Evolutionary conservation across 2,888 invertebrate genomes (phyloP).

Genomic region (Bombyx huttoni): DNA sequence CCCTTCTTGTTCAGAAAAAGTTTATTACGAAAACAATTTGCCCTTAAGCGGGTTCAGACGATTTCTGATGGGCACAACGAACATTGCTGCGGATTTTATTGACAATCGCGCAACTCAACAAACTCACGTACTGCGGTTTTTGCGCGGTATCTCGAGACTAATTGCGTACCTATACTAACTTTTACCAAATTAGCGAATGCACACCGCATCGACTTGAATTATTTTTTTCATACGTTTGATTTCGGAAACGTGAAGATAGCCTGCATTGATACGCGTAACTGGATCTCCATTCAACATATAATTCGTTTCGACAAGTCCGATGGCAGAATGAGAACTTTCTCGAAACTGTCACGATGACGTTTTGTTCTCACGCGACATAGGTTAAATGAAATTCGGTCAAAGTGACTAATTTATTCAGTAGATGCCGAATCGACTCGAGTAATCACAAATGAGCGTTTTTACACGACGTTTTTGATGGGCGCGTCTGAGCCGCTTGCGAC

Average conservation of each 20-base stretch:
- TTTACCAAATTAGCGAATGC: constrained; percentile 50
- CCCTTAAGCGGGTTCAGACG: constrained; percentile 19
- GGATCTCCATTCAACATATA: constrained; percentile 18
- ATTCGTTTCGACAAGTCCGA: constrained; percentile 11
- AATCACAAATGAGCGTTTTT: constrained; percentile 54
- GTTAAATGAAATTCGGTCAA: constrained; percentile 43
- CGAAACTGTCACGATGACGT: constrained; percentile 27
- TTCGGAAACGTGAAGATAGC: constrained; percentile 28
- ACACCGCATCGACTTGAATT: constrained; percentile 23
- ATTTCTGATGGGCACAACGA: constrained; percentile 27
- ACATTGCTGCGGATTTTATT: constrained; percentile 35
- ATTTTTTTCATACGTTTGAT: constrained; percentile 26
- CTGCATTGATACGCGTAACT: constrained; percentile 19
- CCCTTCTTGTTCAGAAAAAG: constrained; percentile 16
- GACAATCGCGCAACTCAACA: constrained; percentile 22
- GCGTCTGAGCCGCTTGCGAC: constrained; percentile 26
- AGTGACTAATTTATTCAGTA: constrained; percentile 52
- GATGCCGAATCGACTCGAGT: constrained; percentile 45
- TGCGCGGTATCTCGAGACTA: constrained; percentile 22
- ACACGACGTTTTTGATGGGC: constrained; percentile 33
- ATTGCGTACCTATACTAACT: constrained; percentile 40
- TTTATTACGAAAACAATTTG: constrained; percentile 22
- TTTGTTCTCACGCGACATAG: constrained; percentile 58
- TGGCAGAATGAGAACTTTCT: constrained; percentile 27
- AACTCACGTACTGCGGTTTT: constrained; percentile 40